Base-by-base conservation (phyloP, 23 tunicate genomes). In the Ciona savignyi region DNA sequence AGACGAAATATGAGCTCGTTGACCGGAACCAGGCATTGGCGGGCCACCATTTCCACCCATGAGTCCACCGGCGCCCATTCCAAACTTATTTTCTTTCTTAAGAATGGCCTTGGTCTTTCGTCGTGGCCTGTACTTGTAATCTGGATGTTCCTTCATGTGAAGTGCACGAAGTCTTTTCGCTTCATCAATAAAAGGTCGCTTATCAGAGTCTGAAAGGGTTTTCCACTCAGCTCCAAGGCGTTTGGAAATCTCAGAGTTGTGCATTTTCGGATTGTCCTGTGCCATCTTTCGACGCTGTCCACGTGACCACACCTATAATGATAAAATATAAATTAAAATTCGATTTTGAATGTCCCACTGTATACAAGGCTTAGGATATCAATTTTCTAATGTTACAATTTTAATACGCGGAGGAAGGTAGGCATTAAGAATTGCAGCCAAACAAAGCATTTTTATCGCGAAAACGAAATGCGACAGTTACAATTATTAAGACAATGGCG, bases 81-180 rank as follows among this genome's bases (percentile, higher is more conserved):
- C 82, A 25, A 72, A 83, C 62, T 89, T 89, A 15, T 42, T 42
- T 75, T 89, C 96, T 65, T 84, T 84, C 69, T 83, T 89, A 34
- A 83, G 70, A 27, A 82, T 77, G 4, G 74, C 65, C 78, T 83
- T 83, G 56, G 85, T 89, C 35, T 94, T 94, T 32, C 99, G 84
- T 29, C 99, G 78, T 49, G 99, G 99, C n/a, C 99, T 78, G 86
- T 94, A 94, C 78, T 94, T 94, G 83, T 94, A 94, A 83, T 94
- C 99, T 11, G 99, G 99, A 66, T 94, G 99, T 33, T 94, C 95
- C 42, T 85, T 94, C 99, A 94, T 94, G 83, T 94, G 99, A 42
- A 83, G 83, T 25, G 99, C 99, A 51, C 99, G 95, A 21, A 94
- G 85, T 33, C 99, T 79, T 85, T 94, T 94, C 4, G 99, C 99